A percentile compares a stretch with the other conserved stretches of the same genome.
Evolutionary conservation across 1,140 invertebrate genomes (phyloP).

Genomic region (Neocloeon triangulifer): DNA sequence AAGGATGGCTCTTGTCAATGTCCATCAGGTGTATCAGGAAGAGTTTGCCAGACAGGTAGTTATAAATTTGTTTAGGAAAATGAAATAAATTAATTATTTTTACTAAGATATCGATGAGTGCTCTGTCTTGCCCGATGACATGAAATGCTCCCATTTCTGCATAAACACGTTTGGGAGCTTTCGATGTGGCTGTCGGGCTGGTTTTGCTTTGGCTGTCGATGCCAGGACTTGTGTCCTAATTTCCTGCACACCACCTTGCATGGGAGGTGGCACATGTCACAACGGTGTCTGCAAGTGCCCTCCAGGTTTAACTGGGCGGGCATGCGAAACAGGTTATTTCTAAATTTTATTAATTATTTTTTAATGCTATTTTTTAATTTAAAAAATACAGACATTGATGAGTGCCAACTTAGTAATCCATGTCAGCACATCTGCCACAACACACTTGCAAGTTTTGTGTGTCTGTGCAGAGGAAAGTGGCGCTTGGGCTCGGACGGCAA

Average conservation of each 20-base stretch:
- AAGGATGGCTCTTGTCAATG: background rate
- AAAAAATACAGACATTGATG: constrained; percentile 1
- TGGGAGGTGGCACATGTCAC: background rate
- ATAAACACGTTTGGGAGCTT: constrained; percentile 2
- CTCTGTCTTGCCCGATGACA: background rate
- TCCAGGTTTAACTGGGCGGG: background rate
- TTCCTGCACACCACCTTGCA: background rate
- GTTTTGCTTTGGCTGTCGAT: constrained; percentile 22
- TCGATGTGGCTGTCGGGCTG: constrained; percentile 11
- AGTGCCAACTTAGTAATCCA: background rate
- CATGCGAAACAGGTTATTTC: background rate
- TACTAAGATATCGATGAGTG: background rate
- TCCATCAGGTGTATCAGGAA: background rate
- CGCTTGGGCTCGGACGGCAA: background rate
- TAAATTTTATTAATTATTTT: too few species aligned
- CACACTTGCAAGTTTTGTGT: background rate
- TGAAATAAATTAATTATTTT: too few species aligned
- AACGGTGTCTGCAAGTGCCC: background rate
- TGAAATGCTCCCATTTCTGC: background rate
- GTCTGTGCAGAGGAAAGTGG: background rate
- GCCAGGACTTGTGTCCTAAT: constrained; percentile 8
- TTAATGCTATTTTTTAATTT: too few species aligned
- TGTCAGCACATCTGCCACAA: constrained; percentile 2
- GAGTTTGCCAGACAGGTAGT: background rate
- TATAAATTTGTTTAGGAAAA: too few species aligned